Evolutionary conservation across 2,888 invertebrate species (phyloP), one percentile per base, ranked within the genome.

Genomic region (Morpho deidamia): DNA sequence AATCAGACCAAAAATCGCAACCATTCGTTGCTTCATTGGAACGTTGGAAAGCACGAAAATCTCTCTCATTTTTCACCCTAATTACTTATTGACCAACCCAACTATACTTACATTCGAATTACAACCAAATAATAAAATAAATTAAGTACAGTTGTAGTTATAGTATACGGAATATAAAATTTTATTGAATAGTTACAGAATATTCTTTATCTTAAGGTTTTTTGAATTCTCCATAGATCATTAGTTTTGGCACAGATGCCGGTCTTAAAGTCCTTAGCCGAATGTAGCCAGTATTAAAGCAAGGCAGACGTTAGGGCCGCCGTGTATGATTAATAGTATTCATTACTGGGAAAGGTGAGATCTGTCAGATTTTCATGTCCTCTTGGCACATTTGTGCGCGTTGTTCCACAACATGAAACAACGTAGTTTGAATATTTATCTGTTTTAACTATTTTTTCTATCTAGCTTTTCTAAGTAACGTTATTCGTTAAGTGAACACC

Each of bases 201-300:
- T 66, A 64, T 35, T 32, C 12, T 8, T 34, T 8, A n/a, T 2
- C 50, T 40, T 14, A 49, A 60, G 64, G 69, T 71, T 76, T 76
- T 71, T 72, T 57, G 65, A 70, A 69, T 70, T 60, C 67, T 63
- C 59, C 58, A 62, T 47, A 74, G 65, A 65, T 79, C 78, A 73
- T 81, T 82, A 81, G 78, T 81, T 82, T 81, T 80, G 76, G 76
- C 84, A 78, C 85, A 84, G 76, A 80, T 83, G 81, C 65, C 70
- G 65, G 67, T 64, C 65, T 67, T 67, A 66, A 74, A 70, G 69
- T 72, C 67, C 72, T 70, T 64, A 64, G 60, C 60, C 62, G 57
- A 60, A 75, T 76, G 42, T 42, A 49, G 42, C 75, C 71, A 72
- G 76, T 73, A 74, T 48, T 57, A 58, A 60, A 64, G 62, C 59